These are phyloP conservation scores for Phataginus tricuspis DNA, from an alignment of 2,797 vertebrate genomes.

Conservation along the genomic window DNA sequence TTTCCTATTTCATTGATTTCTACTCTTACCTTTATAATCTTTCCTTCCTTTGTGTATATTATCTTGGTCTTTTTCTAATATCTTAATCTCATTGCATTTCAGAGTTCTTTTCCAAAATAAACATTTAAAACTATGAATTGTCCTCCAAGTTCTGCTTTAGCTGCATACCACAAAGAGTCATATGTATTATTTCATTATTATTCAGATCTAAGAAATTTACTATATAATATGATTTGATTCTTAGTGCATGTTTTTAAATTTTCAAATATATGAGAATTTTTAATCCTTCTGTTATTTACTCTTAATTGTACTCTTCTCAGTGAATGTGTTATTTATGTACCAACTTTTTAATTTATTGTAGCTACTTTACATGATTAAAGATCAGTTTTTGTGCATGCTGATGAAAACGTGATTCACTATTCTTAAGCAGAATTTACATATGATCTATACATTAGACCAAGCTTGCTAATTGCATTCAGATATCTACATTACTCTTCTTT, in stretches of 20 bases:
- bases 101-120: neutral
- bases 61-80: neutral
- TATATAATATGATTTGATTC: neutral
- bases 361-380: neutral
- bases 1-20: neutral
- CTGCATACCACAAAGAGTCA: neutral
- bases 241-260: neutral
- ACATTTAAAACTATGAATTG: neutral
- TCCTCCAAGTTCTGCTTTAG: neutral
- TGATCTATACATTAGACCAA: neutral
- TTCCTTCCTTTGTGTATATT: neutral
- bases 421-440: neutral
- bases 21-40: neutral
- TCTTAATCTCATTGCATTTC: constrained; percentile 9
- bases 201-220: constrained; percentile 31
- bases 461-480: neutral
- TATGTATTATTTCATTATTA: neutral
- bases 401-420: neutral
- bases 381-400: neutral
- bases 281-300: neutral
- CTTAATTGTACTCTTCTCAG: neutral
- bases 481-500: neutral
- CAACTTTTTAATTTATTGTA: constrained; percentile 15
- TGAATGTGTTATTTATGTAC: neutral
- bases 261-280: neutral